Conservation (phyloP, 2,888 invertebrate genomes). For the Lasioglossum villosulum region DNA sequence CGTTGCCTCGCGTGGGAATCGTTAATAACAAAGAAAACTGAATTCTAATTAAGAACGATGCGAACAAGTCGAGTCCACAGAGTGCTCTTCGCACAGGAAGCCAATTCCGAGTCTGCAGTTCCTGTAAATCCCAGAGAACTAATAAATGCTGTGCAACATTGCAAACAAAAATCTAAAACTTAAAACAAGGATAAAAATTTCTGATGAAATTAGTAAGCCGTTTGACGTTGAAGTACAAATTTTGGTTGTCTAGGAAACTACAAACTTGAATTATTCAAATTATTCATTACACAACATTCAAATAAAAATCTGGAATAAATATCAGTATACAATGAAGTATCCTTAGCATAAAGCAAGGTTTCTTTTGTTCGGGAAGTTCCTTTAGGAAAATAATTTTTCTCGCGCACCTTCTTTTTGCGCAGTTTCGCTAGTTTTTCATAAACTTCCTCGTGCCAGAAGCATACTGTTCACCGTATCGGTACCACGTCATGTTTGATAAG, state of each 20-base stretch:
- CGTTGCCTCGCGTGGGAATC: neutral
- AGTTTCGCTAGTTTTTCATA: neutral
- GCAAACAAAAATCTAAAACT: neutral
- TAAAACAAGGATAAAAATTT: no score
- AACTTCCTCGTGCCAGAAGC: neutral
- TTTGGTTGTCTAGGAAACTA: no score
- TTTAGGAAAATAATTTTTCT: neutral
- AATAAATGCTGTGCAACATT: neutral
- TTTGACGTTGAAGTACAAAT: no score
- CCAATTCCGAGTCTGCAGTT: neutral
- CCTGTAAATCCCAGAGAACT: neutral
- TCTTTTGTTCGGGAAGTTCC: neutral
- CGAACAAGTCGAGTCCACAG: neutral
- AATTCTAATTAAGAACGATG: conserved; percentile 13
- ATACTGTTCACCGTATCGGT: neutral
- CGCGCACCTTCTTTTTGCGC: neutral
- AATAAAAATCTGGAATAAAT: neutral
- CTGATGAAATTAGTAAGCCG: no score
- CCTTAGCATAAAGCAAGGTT: neutral
- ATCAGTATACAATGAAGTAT: neutral
- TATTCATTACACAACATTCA: neutral
- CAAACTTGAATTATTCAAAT: no score
- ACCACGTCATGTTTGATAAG: neutral
- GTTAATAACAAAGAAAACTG: conserved; percentile 13
- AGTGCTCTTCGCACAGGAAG: neutral